Base-by-base conservation (phyloP, 2,888 invertebrate genomes). In the Drosophila yooni region DNA sequence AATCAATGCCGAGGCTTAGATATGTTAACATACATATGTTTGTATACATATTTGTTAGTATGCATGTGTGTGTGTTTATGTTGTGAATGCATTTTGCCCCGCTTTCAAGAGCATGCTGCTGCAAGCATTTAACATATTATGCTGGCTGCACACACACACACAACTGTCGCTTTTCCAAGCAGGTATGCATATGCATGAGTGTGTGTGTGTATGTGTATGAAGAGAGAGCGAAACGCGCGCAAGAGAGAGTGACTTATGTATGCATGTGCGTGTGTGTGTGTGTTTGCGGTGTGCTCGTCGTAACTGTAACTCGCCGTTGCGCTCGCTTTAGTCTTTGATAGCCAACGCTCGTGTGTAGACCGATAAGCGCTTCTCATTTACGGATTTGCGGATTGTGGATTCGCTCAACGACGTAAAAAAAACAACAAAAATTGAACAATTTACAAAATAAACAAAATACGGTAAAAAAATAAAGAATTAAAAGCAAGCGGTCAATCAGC, bases 271-370 rank as follows among this genome's bases (percentile, higher is more conserved):
- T 61, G 51, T 69, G 60, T 72, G 40, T 56, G 57, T 65, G 69
- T 70, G 33, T 63, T 64, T 67, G 81, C 54, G 69, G 74, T 81
- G 75, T 81, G 75, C 81, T 86, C 77, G 86, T 86, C 77, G 86
- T 84, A 88, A 85, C 86, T 85, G 84, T 85, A 85, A 72, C 87
- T 90, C 83, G 81, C 65, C 63, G 81, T 48, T 68, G 21, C 52
- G 70, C 59, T 79, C 73, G 76, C 63, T 91, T 46, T 91, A 93
- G 92, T 93, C 92, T 91, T 92, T 92, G 90, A 93, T 91, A 91
- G 92, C 87, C 90, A 91, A 91, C 91, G 90, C 90, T 91, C 92
- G 92, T 91, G 92, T 88, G 85, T 88, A 89, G 92, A 92, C 91
- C 89, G 90, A 91, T 86, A 91, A 92, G 84, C 85, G 91, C 91